A percentile compares a stretch with the other conserved stretches of the same genome.
Evolutionary conservation across 2,888 invertebrate genomes (phyloP).

Genomic region (Drosophila putrida): DNA sequence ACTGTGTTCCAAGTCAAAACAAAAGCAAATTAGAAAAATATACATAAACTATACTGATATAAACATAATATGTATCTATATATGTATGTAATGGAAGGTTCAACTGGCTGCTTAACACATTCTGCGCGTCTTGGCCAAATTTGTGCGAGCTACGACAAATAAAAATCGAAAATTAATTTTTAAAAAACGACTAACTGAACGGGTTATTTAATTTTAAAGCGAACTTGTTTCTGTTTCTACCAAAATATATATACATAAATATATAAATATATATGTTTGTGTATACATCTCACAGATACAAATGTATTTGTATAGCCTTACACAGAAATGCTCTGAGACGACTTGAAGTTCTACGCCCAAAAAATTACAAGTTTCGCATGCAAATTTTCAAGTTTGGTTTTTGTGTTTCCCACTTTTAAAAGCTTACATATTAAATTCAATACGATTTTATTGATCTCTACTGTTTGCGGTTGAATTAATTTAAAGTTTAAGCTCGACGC

Average conservation of each 20-base stretch:
- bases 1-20: slow-evolving; percentile 46
- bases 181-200: slow-evolving; percentile 58
- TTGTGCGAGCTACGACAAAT: slow-evolving; percentile 49
- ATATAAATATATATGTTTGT: neutral
- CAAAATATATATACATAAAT: slow-evolving; percentile 13
- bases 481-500: slow-evolving; percentile 39
- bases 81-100: slow-evolving; percentile 32
- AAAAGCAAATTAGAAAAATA: slow-evolving; percentile 65
- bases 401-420: neutral
- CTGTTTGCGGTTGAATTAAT: slow-evolving; percentile 28
- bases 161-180: slow-evolving; percentile 65
- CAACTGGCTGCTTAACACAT: slow-evolving; percentile 56
- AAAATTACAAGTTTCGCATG: slow-evolving; percentile 61
- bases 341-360: slow-evolving; percentile 53
- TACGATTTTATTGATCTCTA: slow-evolving; percentile 44
- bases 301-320: slow-evolving; percentile 13
- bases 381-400: slow-evolving; percentile 61
- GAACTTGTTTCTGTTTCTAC: slow-evolving; percentile 61
- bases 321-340: slow-evolving; percentile 45
- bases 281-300: slow-evolving; percentile 19
- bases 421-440: slow-evolving; percentile 22
- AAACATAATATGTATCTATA: slow-evolving; percentile 23
- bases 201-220: slow-evolving; percentile 65
- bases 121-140: slow-evolving; percentile 66
- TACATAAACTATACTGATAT: slow-evolving; percentile 36